phyloP scores from a whole-genome alignment of 2,888 invertebrate genomes.

The Dynastes grantii region DNA sequence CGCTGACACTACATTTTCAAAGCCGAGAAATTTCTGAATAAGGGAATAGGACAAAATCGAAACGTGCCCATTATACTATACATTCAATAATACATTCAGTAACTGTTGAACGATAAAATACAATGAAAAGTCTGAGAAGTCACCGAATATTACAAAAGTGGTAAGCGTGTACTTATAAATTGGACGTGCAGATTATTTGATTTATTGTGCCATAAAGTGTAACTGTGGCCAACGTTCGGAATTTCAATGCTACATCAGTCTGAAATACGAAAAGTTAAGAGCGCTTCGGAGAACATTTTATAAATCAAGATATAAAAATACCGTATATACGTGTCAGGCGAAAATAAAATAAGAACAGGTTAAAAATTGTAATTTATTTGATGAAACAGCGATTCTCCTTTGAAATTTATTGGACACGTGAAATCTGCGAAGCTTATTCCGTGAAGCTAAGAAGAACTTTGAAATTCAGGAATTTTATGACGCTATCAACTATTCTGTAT shows the following conservation, averaged over 20 bases:
- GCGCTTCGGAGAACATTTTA: constrained; percentile 14
- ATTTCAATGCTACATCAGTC: constrained; percentile 17
- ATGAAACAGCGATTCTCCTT: constrained; percentile 4
- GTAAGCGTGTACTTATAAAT: constrained; percentile 36
- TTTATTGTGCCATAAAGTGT: constrained; percentile 39
- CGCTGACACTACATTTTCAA: neutral
- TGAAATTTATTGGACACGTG: constrained; percentile 34
- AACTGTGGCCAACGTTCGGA: constrained; percentile 25
- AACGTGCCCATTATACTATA: neutral
- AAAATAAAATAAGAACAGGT: constrained; percentile 34
- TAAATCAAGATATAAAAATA: constrained; percentile 35
- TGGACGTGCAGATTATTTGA: constrained; percentile 45
- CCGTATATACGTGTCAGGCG: neutral
- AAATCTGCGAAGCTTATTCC: constrained; percentile 21
- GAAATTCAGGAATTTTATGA: constrained; percentile 21
- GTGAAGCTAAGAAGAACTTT: constrained; percentile 8
- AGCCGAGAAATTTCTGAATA: neutral
- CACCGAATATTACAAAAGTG: constrained; percentile 15
- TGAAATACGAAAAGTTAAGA: constrained; percentile 20
- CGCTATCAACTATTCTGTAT: constrained; percentile 21
- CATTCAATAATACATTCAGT: constrained; percentile 19
- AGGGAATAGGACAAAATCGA: constrained; percentile 3
- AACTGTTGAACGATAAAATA: constrained; percentile 21
- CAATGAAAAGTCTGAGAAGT: constrained; percentile 12
- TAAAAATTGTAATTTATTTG: constrained; percentile 41